Evolutionary conservation across 2,113 vertebrate genomes (phyloP), one percentile per base, ranked within the genome.

Genomic region (Serinus canaria): DNA sequence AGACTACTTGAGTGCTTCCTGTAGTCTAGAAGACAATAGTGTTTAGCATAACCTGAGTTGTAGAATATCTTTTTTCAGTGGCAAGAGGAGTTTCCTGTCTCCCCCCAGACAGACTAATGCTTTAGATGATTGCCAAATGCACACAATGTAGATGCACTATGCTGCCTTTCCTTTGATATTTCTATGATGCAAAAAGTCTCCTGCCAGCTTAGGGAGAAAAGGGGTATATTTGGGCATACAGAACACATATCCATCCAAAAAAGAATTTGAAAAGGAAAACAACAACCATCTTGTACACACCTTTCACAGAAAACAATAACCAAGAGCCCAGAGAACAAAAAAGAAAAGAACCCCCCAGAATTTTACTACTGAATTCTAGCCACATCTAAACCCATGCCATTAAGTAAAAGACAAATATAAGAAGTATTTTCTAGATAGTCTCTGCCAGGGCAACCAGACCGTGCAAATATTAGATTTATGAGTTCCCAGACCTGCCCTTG

Each of bases 401-500:
- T 93, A 96, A 95, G 78, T 88, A 90, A 76, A 95, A 91, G 84
- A 92, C 80, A 95, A 96, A 96, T 69, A 90, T 5, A 93, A 70
- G 67, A 90, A 89, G 44, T 90, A 44, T 94, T 88, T 94, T 95
- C 95, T 83, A 96, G 91, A 96, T 81, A 93, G 93, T 49, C 72
- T 94, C 87, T 89, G 92, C 93, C 79, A 92, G 75, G 72, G 91
- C 78, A 90, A 95, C 72, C 87, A 97, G 73, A 92, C 60, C n/a
- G 30, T 95, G 93, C 92, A 97, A 97, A 95, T 82, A 97, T 95
- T 92, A 93, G 83, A 95, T 84, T 95, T 80, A 93, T 80, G 94
- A 93, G 85, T 74, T 92, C 83, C 92, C 95, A 97, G 96, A 96
- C 94, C 94, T 97, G 95, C 95, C 94, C 92, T 95, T 96, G 94